Evolutionary conservation across 53 echinoderm and acorn worm species (phyloP).

Genomic region (Crossaster papposus): DNA sequence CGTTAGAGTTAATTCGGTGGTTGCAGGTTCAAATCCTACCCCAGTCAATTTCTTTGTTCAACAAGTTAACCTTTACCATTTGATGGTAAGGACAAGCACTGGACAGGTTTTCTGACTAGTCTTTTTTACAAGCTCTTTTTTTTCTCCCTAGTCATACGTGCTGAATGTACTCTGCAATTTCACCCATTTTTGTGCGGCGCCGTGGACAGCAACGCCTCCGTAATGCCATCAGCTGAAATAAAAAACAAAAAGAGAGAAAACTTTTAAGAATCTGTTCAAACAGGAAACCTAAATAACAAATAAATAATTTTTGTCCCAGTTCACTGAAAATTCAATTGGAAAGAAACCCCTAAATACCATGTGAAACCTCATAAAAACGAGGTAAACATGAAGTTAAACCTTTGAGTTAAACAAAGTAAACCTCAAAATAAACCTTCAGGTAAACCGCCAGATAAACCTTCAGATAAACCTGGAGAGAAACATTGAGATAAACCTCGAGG

Average conservation of each 20-base stretch:
- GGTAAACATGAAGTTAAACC: too few relatives aligned
- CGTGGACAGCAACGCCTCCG: conserved; percentile 56
- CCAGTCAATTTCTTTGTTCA: too few relatives aligned
- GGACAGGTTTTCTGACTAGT: not conserved
- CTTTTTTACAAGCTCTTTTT: not conserved
- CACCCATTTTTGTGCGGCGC: conserved; percentile 8
- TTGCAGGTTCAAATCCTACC: too few relatives aligned
- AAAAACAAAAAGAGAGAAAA: not conserved
- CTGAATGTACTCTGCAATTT: conserved; percentile 50
- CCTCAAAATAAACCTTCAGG: too few relatives aligned
- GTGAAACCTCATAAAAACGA: too few relatives aligned
- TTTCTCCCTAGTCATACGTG: conserved; percentile 55
- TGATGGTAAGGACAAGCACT: not conserved
- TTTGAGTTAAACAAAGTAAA: too few relatives aligned
- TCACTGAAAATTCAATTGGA: too few relatives aligned
- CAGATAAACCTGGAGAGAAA: not conserved
- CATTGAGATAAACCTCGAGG: not conserved
- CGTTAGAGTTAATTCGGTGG: too few relatives aligned
- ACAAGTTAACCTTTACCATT: not conserved
- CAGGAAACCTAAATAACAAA: too few relatives aligned
- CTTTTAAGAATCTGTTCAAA: too few relatives aligned
- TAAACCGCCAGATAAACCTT: not conserved
- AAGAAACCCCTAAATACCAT: too few relatives aligned
- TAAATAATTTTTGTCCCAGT: too few relatives aligned
- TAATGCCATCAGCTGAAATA: conserved; percentile 41